Evolutionary conservation across 2,113 vertebrate species (phyloP), one percentile per base, ranked within the genome.

Genomic region (Cebus imitator): DNA sequence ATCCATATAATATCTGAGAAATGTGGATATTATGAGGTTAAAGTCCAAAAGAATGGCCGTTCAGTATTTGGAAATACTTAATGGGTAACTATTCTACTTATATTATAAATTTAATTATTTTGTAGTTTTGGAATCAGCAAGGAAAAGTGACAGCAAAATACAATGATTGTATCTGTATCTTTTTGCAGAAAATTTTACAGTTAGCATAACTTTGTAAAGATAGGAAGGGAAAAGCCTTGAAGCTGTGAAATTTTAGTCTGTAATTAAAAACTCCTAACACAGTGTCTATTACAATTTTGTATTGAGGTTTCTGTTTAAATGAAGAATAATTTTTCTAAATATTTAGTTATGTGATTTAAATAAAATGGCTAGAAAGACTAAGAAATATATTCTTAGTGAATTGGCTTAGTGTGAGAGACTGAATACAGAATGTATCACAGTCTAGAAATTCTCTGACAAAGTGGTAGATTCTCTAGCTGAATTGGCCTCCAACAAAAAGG

Each of bases 51-150:
- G 61, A 90, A 87, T 92, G 72, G 0, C 5, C 27, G 5, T 68
- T 92, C 2, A 75, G 17, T 97, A 40, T 75, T 88, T 97, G 68
- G 73, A 94, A 90, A 73, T 94, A 91, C 88, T 84, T 94, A 92
- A 87, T 68, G 37, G 21, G 20, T 90, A 84, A 91, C 6, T 25
- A 73, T 80, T 80, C 8, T 76, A 16, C n/a, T 61, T 93, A 48
- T 66, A 9, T 66, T 84, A 45, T 82, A 94, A 61, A 86, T 82
- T n/a, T 94, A 80, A 58, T 81, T 86, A 66, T 84, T 98, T 96
- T 86, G 12, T 92, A 13, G 68, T n/a, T 95, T 96, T 91, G 55
- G 20, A 64, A 21, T 97, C 82, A 91, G 66, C 78, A 95, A 43
- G 32, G 27, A 91, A 82, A 55, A 45, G 32, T 92, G 45, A 91